These are phyloP conservation scores for Macroglossus sobrinus DNA, from an alignment of 2,113 vertebrate species.

Conservation along the genomic window DNA sequence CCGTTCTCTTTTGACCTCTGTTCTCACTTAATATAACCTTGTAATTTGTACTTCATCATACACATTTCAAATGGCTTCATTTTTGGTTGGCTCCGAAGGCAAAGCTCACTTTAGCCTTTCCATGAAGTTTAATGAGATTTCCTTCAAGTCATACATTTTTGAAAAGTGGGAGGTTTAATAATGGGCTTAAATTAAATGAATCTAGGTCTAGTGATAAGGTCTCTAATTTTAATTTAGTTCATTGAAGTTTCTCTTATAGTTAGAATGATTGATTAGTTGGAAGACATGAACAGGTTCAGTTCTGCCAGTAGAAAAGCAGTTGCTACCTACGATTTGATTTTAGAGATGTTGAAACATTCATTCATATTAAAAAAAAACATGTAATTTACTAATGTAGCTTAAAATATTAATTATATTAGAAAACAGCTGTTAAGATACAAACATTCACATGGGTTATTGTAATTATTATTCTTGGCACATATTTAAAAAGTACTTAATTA, in stretches of 20 bases:
- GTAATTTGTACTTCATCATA: conserved; percentile 40
- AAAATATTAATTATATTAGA: background rate
- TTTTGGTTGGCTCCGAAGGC: conserved; percentile 29
- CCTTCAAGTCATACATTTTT: conserved; percentile 60
- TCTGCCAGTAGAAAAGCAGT: background rate
- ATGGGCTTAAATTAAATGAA: conserved; percentile 66
- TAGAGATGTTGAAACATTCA: conserved; percentile 9
- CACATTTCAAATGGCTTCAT: conserved; percentile 19
- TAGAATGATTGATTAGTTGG: conserved; percentile 46
- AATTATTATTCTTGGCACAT: background rate
- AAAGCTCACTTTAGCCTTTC: conserved; percentile 51
- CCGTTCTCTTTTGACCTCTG: background rate
- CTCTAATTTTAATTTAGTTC: conserved; percentile 65
- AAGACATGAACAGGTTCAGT: conserved; percentile 18
- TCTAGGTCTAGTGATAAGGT: conserved; percentile 42
- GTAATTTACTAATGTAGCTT: background rate
- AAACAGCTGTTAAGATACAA: background rate
- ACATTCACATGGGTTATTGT: background rate
- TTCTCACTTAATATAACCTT: background rate
- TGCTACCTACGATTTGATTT: conserved; percentile 27
- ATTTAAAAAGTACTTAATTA: background rate
- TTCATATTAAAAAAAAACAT: background rate
- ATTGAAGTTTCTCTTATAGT: conserved; percentile 29
- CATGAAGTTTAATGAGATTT: conserved; percentile 72
- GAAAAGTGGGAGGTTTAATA: conserved; percentile 57